Base-by-base conservation (phyloP, 2,888 invertebrate genomes). In the Eupeodes latifasciatus region DNA sequence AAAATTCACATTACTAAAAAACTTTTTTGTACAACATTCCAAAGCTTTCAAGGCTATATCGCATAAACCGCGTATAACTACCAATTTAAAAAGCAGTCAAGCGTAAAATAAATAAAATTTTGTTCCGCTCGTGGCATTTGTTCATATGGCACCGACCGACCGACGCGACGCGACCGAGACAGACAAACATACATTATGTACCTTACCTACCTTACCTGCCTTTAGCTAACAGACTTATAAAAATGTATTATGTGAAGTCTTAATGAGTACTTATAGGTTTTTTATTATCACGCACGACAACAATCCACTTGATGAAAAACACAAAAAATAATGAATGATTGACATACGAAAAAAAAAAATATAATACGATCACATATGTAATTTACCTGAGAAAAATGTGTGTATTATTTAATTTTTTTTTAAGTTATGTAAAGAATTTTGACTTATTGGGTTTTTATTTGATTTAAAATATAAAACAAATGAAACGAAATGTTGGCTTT, bases 61-160 rank as follows among this genome's bases (percentile, higher is more conserved):
- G 27, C 47, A 40, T 40, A 2, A 27, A 27, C 27, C 27, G 27
- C 27, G 44, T 34, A 59, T 5, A 16, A 40, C 27, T 55, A 72
- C 14, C 47, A 72, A 72, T 72, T 72, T 47, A 2, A 69, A 69
- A 40, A 6, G 19, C 78, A 69, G 59, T 19, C 14, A 19, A 59
- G 67, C 67, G 59, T n/a, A 61, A 78, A 78, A 19, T 51, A 49
- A 66, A 34, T 55, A 76, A 16, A 57, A 57, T 57, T 71, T 47
- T 72, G 47, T 59, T 47, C 57, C 72, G 59, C 47, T 72, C 27
- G 72, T 72, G 71, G 66, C 40, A 62, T 62, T 36, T 62, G 10
- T 62, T n/a, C 40, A n/a, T 16, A 61, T 40, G 62, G 11, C n/a
- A 62, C 5, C 40, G n/a, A 40, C 40, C 40, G 40, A 5, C 6